Conservation (phyloP, 2,797 vertebrate species). For the Platyrinchus mystaceus region DNA sequence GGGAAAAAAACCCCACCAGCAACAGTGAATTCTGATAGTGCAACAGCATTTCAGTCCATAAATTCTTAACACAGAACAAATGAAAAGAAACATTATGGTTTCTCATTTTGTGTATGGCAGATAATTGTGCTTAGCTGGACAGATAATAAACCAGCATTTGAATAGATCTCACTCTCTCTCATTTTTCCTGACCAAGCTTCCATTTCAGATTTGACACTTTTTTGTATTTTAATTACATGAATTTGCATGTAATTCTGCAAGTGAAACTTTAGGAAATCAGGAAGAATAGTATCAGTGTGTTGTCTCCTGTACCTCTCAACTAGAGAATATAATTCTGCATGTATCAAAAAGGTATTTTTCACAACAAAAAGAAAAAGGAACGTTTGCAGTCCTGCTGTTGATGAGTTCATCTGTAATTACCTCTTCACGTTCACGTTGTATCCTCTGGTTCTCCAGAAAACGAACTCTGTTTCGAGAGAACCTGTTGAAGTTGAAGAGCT, state of each 20-base stretch:
- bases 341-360: background rate
- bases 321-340: background rate
- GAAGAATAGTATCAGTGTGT: background rate
- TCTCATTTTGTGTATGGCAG: background rate
- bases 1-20: background rate
- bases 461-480: conserved; percentile 78
- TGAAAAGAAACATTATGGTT: background rate
- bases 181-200: background rate
- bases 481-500: conserved; percentile 43
- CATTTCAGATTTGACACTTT: background rate
- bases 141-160: background rate
- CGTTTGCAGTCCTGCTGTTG: background rate
- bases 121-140: background rate
- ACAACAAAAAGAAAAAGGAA: background rate
- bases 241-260: background rate
- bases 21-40: background rate
- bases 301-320: background rate
- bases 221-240: background rate
- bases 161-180: background rate
- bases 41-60: background rate
- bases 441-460: conserved; percentile 71
- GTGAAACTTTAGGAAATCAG: background rate
- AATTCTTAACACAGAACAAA: background rate
- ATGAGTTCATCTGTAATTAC: background rate
- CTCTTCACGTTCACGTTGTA: conserved; percentile 44